Evolutionary conservation across 2,888 invertebrate species (phyloP), one percentile per base, ranked within the genome.

Genomic region (Troides helena): DNA sequence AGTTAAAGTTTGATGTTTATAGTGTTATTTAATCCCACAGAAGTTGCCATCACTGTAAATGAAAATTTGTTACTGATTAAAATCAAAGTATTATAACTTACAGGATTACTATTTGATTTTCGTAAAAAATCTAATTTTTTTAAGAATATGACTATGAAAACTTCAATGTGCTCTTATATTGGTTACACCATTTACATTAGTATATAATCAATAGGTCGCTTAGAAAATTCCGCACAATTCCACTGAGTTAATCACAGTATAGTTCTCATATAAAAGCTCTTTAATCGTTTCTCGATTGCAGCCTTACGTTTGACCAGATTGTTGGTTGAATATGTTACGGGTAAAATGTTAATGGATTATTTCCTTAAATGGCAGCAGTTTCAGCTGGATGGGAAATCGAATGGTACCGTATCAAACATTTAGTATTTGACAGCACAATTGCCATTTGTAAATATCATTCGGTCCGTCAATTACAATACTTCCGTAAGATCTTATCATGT

Each of bases 311-410:
- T 76, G 77, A 75, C 75, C 73, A 72, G 75, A 76, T 77, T 77
- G 74, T 75, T 72, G 78, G 74, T 79, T 82, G 82, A 82, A 84
- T 85, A 83, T 83, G 81, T 83, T 81, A 79, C 77, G 80, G 77
- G 81, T 80, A 81, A 85, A 88, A 87, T 85, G 85, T 82, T 86
- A 89, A 88, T 89, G 84, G 87, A 85, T 87, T 84, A 83, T 85
- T 85, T 82, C 88, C 88, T 83, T 77, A 80, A 68, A 68, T 36
- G 68, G 65, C 43, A 8, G 39, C 59, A 21, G 46, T 69, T 64
- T 69, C 56, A 43, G 68, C 67, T 67, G 67, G 64, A 61, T 65
- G 68, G 56, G 43, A 61, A 60, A 67, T 62, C 67, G 60, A 25
- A 36, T 60, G 46, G 69, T 72, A 63, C 68, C 69, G 64, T 67